Evolutionary conservation across 2,888 invertebrate genomes (phyloP).

Genomic region (Drosophila gaucha): DNA sequence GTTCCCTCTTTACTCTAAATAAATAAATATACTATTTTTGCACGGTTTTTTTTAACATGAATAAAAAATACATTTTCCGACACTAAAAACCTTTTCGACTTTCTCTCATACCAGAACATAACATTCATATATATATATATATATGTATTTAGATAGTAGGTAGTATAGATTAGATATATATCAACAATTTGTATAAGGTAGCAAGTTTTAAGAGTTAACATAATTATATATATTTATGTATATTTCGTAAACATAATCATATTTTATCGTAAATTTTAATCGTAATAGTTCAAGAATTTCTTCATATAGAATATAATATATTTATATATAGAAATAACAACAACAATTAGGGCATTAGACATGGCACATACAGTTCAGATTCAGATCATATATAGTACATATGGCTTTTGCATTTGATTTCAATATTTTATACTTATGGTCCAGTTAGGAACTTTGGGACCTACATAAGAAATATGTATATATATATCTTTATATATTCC

Average conservation of each 20-base stretch:
- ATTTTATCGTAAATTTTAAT: conserved; percentile 35
- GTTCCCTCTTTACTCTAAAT: conserved; percentile 36
- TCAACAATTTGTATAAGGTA: conserved; percentile 73
- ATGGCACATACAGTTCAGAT: conserved; percentile 79
- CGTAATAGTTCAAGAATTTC: conserved; percentile 57
- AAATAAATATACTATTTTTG: conserved; percentile 47
- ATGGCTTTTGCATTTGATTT: conserved; percentile 24
- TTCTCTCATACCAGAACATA: conserved; percentile 50
- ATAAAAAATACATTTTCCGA: conserved; percentile 73
- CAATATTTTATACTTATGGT: conserved; percentile 34
- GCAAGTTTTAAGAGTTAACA: conserved; percentile 66
- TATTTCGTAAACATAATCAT: conserved; percentile 47
- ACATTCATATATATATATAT: conserved; percentile 55
- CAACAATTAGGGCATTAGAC: conserved; percentile 72
- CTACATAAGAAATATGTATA: conserved; percentile 15
- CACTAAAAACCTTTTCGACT: conserved; percentile 38
- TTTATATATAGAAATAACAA: conserved; percentile 46
- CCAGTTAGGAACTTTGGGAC: conserved; percentile 29
- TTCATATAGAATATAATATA: conserved; percentile 28
- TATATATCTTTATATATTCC: conserved; percentile 3
- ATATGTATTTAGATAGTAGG: conserved; percentile 36
- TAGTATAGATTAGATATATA: conserved; percentile 60
- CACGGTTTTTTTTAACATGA: conserved; percentile 57
- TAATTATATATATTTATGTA: conserved; percentile 49
- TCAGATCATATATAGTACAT: conserved; percentile 46